phyloP scores from a whole-genome alignment of 2,113 vertebrate genomes.

The Mormyrus iriodes region DNA sequence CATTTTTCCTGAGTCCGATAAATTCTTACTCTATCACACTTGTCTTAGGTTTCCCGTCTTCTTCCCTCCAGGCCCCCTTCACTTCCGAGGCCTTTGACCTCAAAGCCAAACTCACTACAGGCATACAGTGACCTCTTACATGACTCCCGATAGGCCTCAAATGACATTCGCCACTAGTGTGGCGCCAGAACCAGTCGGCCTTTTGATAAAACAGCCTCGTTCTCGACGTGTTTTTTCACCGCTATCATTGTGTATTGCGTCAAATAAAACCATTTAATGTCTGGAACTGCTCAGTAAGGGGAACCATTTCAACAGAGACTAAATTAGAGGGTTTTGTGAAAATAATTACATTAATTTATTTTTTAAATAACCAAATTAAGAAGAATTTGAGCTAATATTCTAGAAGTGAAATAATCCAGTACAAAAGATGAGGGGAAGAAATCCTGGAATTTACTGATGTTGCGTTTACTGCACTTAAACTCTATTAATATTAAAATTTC shows the following conservation, averaged over 20 bases:
- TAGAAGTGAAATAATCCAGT: background rate
- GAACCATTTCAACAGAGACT: background rate
- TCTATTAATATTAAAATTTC: background rate
- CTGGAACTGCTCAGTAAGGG: background rate
- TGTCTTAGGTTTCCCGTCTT: background rate
- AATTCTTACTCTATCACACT: background rate
- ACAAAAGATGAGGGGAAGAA: background rate
- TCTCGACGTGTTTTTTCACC: background rate
- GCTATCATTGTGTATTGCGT: background rate
- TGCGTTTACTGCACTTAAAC: background rate
- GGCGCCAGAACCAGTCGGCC: background rate
- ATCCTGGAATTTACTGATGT: background rate
- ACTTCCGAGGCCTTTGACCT: too few relatives aligned
- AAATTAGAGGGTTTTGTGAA: background rate
- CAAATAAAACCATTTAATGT: background rate
- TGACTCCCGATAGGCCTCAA: background rate
- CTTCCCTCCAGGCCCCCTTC: background rate
- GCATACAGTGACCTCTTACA: background rate
- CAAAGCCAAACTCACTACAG: background rate
- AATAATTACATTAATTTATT: too few relatives aligned
- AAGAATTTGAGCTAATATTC: background rate
- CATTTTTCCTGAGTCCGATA: background rate
- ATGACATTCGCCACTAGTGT: background rate
- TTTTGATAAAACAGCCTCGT: background rate
- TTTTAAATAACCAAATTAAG: background rate